These are phyloP conservation scores for Volucella inflata DNA, from an alignment of 2,888 invertebrate genomes.

Conservation along the genomic window DNA sequence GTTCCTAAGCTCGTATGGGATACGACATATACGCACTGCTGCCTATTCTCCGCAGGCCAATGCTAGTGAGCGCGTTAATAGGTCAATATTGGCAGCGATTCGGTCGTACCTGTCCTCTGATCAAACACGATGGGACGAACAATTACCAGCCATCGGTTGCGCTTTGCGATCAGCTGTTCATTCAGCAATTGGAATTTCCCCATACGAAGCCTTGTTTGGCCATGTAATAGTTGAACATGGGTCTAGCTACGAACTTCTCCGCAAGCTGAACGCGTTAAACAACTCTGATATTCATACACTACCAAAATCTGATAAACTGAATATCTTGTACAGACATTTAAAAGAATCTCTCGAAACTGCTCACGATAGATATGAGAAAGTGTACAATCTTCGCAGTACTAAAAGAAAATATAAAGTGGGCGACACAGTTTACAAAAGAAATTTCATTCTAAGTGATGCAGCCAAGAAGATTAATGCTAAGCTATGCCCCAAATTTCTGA, in stretches of 20 bases:
- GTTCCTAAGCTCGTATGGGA: neutral
- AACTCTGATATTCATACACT: neutral
- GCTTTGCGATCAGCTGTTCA: constrained; percentile 8
- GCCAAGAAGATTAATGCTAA: neutral
- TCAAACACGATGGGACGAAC: constrained; percentile 14
- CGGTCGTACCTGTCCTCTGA: constrained; percentile 15
- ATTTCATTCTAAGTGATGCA: constrained; percentile 9
- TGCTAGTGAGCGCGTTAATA: too few relatives aligned
- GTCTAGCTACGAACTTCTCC: neutral
- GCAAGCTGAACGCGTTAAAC: neutral
- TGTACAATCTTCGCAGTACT: too few relatives aligned
- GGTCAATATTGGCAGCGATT: constrained; percentile 62
- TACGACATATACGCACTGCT: constrained; percentile 67
- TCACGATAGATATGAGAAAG: too few relatives aligned
- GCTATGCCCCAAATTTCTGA: neutral
- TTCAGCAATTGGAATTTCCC: constrained; percentile 16
- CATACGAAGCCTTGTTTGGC: constrained; percentile 29
- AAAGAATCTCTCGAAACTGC: too few relatives aligned
- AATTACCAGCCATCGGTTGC: constrained; percentile 3
- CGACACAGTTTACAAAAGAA: constrained; percentile 4
- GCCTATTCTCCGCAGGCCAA: constrained; percentile 38
- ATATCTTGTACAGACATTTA: too few relatives aligned
- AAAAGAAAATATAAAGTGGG: neutral
- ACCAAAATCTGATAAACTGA: neutral
- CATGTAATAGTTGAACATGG: too few relatives aligned